Evolutionary conservation across 2,888 invertebrate species (phyloP), one percentile per base, ranked within the genome.

Genomic region (Copidosoma aretas): DNA sequence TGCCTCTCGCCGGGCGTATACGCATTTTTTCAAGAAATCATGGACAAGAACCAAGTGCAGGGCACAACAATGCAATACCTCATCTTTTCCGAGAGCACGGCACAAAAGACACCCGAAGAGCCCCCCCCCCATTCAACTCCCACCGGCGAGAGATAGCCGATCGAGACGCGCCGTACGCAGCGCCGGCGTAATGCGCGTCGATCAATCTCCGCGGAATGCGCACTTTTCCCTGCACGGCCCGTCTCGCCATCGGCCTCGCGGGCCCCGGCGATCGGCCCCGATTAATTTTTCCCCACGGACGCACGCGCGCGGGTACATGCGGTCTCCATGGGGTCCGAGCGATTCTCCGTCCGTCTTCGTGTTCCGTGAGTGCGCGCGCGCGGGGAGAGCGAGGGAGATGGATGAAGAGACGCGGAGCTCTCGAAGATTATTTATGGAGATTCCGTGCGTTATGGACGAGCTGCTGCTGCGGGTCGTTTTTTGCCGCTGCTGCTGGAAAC

Each of bases 371-470:
- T 3, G 21, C 10, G 14, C 43, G 43, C 14, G 46, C 19, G 57
- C 39, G 17, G 19, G 21, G 15, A 43, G 22, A 17, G 32, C 4
- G 3, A 15, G n/a, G 32, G 43, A 58, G 58, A 58, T 46, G 43
- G 58, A 58, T 58, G 62, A 32, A 54, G 39, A 49, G 49, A 39
- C 32, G 49, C 22, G 19, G 17, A 58, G 24, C 3, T n/a, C 21
- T 21, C 51, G 51, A 51, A 57, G 19, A 64, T 57, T 64, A 63
- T 64, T 64, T 64, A 58, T 53, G 59, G 52, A 52, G 59, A 64
- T 59, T 52, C 17, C 19, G 32, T 32, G 32, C 32, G 32, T 32
- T 3, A 8, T 32, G 32, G 3, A 32, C 32, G 8, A 8, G 32
- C 32, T n/a, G 32, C 32, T 3, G 32, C 8, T 32, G 3, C 32